Evolutionary conservation across 2,888 invertebrate genomes (phyloP), one percentile per base, ranked within the genome.

Genomic region (Drosophila hamatofila): DNA sequence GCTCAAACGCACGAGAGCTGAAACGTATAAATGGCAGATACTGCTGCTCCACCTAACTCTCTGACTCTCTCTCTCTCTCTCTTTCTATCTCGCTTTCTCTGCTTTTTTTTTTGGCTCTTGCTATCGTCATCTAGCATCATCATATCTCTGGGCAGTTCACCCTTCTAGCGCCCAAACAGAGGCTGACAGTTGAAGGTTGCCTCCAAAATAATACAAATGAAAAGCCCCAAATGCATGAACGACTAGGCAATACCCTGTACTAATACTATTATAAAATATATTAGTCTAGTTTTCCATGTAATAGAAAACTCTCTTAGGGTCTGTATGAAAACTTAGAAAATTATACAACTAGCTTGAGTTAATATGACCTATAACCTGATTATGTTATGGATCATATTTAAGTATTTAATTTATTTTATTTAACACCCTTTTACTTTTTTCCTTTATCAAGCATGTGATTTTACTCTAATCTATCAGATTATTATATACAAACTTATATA

Each of bases 1-100:
- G 90, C 87, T 87, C 88, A 89, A 83, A 81, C 80, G 87, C 89
- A 87, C 87, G 88, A 78, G 78, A 87, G 89, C 89, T 83, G 89
- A 90, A 87, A 83, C 90, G 89, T 87, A 83, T 81, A 87, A 90
- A 90, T 86, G 87, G 78, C 85, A 73, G 83, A 80, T 78, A 75
- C 84, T 81, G 78, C 18, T 9, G 11, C 46, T 37, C 39, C n/a
- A 16, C 8, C 48, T 35, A 39, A 16, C 6, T 30, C 42, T 11
- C 41, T 27, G 9, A 16, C 30, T 18, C 37, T 16, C n/a, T 18
- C 25, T 18, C 30, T 18, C 25, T 16, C 30, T 2, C 46, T 25
- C 25, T 56, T 23, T 2, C 39, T 27, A n/a, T 48, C 42, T 42
- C 18, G 46, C 39, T 52, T 48, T 11, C 33, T 37, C 37, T 18